Evolutionary conservation across 2,113 vertebrate species (phyloP).

Genomic region (Poeciliopsis retropinna): DNA sequence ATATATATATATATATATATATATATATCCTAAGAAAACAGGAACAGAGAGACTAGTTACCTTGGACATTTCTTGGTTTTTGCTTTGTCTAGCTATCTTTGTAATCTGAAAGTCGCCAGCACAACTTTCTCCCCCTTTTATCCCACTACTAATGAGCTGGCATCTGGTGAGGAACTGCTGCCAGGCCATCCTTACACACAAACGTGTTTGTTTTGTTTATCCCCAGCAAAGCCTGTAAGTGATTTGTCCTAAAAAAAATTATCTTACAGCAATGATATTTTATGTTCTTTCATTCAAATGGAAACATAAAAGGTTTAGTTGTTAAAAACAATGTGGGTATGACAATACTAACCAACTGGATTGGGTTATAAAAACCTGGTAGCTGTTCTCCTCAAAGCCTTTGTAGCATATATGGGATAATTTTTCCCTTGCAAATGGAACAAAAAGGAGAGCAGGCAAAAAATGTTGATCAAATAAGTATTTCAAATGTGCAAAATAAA

Average conservation of each 20-base stretch:
- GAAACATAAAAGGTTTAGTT: background rate
- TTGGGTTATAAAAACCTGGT: background rate
- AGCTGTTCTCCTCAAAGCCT: background rate
- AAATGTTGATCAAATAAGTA: background rate
- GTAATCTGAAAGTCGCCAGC: background rate
- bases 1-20: too few relatives aligned
- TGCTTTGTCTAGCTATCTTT: background rate
- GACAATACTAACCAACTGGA: too few relatives aligned
- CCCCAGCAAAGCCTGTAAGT: background rate
- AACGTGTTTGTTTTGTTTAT: too few relatives aligned
- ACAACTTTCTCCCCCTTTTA: background rate
- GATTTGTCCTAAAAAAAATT: background rate
- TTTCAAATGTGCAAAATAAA: background rate
- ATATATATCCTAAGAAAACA: too few relatives aligned
- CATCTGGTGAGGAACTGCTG: too few relatives aligned
- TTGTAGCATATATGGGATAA: background rate
- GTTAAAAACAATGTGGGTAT: too few relatives aligned
- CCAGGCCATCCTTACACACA: too few relatives aligned
- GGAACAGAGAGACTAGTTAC: background rate
- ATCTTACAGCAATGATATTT: background rate
- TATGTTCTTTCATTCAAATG: background rate
- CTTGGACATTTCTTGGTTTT: background rate
- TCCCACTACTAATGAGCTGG: background rate
- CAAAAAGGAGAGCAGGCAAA: background rate
- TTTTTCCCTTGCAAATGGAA: background rate